Evolutionary conservation across 2,888 invertebrate genomes (phyloP).

Genomic region (Callyntrura sp.): DNA sequence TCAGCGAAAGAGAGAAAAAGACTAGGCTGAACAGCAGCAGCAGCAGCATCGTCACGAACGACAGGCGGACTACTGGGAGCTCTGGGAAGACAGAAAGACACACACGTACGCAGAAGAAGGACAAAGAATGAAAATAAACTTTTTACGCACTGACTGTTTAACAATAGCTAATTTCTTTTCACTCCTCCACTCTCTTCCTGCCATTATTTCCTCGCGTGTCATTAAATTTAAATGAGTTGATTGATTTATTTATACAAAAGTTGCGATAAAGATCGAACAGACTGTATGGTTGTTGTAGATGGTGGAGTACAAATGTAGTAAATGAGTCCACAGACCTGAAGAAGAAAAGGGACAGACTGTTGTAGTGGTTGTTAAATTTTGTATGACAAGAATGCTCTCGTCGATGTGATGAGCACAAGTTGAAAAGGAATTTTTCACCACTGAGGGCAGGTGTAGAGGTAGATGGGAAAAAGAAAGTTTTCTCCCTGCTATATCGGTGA

Average conservation of each 20-base stretch:
- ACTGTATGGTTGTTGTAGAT: neutral
- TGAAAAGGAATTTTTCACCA: too few species aligned
- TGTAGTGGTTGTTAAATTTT: neutral
- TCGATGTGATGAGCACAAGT: neutral
- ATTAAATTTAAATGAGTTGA: slow-evolving; percentile 8
- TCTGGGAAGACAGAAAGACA: neutral
- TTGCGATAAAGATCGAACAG: too few species aligned
- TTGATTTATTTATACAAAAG: too few species aligned
- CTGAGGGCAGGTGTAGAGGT: too few species aligned
- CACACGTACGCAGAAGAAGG: neutral
- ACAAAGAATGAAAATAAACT: slow-evolving; percentile 39
- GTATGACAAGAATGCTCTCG: too few species aligned
- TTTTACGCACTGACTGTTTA: neutral
- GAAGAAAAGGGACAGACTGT: neutral
- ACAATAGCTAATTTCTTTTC: neutral
- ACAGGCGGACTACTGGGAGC: neutral
- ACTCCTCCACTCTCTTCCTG: neutral
- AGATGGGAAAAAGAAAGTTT: neutral
- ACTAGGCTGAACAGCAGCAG: too few species aligned
- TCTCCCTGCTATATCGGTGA: neutral
- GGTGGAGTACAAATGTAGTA: neutral
- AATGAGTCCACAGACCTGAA: neutral
- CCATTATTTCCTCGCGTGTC: neutral
- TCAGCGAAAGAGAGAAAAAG: neutral
- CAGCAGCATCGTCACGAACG: neutral